These are phyloP conservation scores for Leptinotarsa texana DNA, from an alignment of 1,140 invertebrate species.

Conservation along the genomic window DNA sequence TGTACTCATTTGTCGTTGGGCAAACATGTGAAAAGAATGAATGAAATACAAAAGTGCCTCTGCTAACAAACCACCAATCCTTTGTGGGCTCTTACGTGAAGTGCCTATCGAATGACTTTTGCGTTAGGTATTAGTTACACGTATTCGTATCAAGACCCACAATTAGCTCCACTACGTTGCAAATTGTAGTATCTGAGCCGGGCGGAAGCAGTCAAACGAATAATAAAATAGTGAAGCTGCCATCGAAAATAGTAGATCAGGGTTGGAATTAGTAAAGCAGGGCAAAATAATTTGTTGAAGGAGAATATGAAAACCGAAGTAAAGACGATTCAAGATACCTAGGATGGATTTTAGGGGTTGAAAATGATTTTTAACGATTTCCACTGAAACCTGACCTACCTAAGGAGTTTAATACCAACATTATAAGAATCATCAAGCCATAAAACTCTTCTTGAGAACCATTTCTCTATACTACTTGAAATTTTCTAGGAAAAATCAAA, in stretches of 20 bases:
- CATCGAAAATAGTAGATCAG: not conserved
- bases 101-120: conserved; percentile 13
- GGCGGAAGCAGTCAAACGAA: not conserved
- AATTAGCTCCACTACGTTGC: conserved; percentile 41
- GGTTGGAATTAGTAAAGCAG: no score
- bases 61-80: conserved; percentile 23
- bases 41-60: not conserved
- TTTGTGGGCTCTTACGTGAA: conserved; percentile 20
- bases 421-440: no score
- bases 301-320: no score
- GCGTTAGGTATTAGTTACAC: conserved; percentile 36
- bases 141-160: conserved; percentile 39
- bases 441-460: no score
- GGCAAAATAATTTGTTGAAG: no score
- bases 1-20: conserved; percentile 19
- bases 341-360: no score
- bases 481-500: no score
- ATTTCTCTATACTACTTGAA: no score
- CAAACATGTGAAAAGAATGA: not conserved
- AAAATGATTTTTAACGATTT: no score
- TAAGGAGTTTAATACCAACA: no score
- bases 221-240: not conserved
- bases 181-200: conserved; percentile 33
- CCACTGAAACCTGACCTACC: no score
- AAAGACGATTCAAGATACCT: no score